phyloP scores from a whole-genome alignment of 2,797 vertebrate species.

The Harpagifer antarcticus region DNA sequence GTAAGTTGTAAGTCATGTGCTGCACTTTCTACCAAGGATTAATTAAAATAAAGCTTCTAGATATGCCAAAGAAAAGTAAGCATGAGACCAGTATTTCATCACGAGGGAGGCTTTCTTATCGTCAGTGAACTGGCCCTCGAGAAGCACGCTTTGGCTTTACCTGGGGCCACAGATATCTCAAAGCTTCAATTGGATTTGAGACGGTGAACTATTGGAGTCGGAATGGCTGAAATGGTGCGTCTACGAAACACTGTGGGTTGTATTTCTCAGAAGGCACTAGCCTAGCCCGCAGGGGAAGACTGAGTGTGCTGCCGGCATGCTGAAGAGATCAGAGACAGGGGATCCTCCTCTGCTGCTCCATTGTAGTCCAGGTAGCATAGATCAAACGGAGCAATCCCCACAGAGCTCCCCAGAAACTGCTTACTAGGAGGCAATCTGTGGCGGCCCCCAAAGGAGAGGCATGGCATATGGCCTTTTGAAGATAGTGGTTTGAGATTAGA shows the following conservation, averaged over 20 bases:
- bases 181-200: slow-evolving; percentile 70
- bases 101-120: slow-evolving; percentile 34
- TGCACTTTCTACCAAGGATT: neutral
- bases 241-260: slow-evolving; percentile 54
- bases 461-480: slow-evolving; percentile 82
- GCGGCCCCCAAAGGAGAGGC: slow-evolving; percentile 69
- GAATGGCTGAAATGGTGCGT: slow-evolving; percentile 60
- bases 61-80: slow-evolving; percentile 24
- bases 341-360: slow-evolving; percentile 73
- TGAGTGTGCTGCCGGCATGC: slow-evolving; percentile 55
- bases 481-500: slow-evolving; percentile 80
- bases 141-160: slow-evolving; percentile 38
- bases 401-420: slow-evolving; percentile 77
- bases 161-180: slow-evolving; percentile 56
- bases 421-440: slow-evolving; percentile 78
- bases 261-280: slow-evolving; percentile 73
- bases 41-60: slow-evolving; percentile 23
- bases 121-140: slow-evolving; percentile 35
- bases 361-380: slow-evolving; percentile 79
- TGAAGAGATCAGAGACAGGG: slow-evolving; percentile 75
- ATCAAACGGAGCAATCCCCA: slow-evolving; percentile 80
- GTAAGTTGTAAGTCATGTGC: neutral
- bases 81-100: slow-evolving; percentile 34
- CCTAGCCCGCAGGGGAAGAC: slow-evolving; percentile 61
- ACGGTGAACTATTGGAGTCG: slow-evolving; percentile 60